Conservation (phyloP, 92 coral and sea anemone genomes). For the Blastomussa wellsi region DNA sequence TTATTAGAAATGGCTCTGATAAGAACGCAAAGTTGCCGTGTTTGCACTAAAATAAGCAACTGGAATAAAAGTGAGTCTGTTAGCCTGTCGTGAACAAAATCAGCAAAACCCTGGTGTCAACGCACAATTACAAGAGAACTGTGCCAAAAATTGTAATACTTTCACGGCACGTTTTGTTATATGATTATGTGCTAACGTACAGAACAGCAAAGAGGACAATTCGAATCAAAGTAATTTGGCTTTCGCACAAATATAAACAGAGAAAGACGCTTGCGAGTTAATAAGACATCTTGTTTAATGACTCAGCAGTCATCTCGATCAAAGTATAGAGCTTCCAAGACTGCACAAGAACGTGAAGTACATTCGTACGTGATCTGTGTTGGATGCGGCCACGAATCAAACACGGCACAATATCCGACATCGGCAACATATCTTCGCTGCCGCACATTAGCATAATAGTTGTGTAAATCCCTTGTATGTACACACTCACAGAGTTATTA, state of each 20-base stretch:
- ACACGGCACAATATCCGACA: slow-evolving; percentile 36
- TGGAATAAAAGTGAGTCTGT: not conserved
- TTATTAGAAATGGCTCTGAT: too few species aligned
- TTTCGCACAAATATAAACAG: not conserved
- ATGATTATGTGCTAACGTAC: not conserved
- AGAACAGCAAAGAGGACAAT: not conserved
- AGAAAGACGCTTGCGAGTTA: not conserved
- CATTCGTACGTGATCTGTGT: slow-evolving; percentile 14
- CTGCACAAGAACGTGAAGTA: not conserved
- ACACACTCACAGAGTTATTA: slow-evolving; percentile 17
- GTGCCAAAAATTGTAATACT: not conserved
- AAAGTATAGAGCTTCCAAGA: not conserved
- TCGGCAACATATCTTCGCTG: slow-evolving; percentile 14
- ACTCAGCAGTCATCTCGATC: not conserved
- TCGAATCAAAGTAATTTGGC: not conserved
- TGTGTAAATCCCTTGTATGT: not conserved
- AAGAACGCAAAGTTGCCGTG: too few species aligned
- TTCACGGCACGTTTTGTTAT: too few species aligned
- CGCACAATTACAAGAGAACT: not conserved
- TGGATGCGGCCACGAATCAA: slow-evolving; percentile 26
- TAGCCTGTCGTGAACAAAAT: not conserved
- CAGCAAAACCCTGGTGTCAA: not conserved
- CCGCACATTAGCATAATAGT: slow-evolving; percentile 29
- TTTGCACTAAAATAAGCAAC: not conserved
- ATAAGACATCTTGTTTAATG: not conserved